phyloP scores from a whole-genome alignment of 2,888 invertebrate species.

The Spisula solida region DNA sequence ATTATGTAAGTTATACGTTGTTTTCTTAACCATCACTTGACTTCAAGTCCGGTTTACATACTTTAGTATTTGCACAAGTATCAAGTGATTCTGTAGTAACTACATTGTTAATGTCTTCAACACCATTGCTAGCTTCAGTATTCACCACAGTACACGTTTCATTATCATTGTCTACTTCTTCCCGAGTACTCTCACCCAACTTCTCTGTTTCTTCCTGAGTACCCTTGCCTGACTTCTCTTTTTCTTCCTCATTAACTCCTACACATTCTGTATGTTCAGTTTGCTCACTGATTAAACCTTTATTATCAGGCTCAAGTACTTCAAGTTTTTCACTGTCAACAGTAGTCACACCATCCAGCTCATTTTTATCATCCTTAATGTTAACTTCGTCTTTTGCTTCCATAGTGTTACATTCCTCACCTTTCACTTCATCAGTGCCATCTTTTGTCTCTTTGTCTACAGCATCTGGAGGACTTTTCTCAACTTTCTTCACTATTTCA shows the following conservation, averaged over 20 bases:
- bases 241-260: background rate
- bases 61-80: background rate
- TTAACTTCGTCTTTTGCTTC: background rate
- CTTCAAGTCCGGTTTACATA: background rate
- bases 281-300: background rate
- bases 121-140: background rate
- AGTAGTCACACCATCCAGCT: background rate
- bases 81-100: background rate
- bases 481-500: constrained; percentile 88
- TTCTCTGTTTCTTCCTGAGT: background rate
- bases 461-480: background rate
- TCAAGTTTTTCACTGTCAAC: background rate
- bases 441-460: background rate
- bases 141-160: background rate
- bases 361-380: background rate
- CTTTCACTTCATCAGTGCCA: background rate
- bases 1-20: background rate
- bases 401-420: background rate
- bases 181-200: background rate
- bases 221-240: no score
- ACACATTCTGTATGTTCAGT: background rate
- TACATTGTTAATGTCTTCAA: background rate
- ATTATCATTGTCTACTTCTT: background rate
- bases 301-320: background rate
- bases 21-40: background rate